Evolutionary conservation across 2,113 vertebrate genomes (phyloP).

Genomic region (Pampusana beccarii): DNA sequence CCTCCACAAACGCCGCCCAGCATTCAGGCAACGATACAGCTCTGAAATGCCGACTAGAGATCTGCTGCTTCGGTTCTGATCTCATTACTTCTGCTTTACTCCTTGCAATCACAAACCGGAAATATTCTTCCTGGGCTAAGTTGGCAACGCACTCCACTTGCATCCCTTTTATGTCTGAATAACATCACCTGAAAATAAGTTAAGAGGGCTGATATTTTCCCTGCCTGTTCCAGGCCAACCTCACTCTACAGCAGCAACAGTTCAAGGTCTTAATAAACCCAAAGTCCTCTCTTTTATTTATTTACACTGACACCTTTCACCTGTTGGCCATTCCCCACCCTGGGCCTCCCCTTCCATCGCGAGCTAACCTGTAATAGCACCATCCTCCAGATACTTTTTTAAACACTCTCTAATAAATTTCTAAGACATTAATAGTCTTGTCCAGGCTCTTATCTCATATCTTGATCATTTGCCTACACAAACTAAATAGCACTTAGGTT

Average conservation of each 20-base stretch:
- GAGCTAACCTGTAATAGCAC: neutral
- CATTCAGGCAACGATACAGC: neutral
- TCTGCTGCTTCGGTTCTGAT: neutral
- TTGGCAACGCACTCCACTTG: neutral
- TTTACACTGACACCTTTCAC: neutral
- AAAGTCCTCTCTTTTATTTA: neutral
- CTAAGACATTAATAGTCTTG: neutral
- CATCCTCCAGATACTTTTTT: neutral
- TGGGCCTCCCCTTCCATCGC: fast-evolving
- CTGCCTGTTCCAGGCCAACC: neutral
- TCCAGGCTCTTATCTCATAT: neutral
- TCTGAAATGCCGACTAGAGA: neutral
- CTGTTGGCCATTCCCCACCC: neutral
- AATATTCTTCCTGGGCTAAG: fast-evolving
- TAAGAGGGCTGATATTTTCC: neutral
- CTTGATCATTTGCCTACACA: neutral
- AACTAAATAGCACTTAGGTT: neutral
- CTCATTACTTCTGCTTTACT: neutral
- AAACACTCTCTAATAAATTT: neutral
- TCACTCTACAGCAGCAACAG: neutral
- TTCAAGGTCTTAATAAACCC: neutral
- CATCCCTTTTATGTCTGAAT: neutral
- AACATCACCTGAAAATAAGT: neutral
- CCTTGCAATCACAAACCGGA: neutral
- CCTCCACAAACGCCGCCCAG: neutral